Evolutionary conservation across 2,113 vertebrate genomes (phyloP).

Genomic region (Syngnathoides biaculeatus): DNA sequence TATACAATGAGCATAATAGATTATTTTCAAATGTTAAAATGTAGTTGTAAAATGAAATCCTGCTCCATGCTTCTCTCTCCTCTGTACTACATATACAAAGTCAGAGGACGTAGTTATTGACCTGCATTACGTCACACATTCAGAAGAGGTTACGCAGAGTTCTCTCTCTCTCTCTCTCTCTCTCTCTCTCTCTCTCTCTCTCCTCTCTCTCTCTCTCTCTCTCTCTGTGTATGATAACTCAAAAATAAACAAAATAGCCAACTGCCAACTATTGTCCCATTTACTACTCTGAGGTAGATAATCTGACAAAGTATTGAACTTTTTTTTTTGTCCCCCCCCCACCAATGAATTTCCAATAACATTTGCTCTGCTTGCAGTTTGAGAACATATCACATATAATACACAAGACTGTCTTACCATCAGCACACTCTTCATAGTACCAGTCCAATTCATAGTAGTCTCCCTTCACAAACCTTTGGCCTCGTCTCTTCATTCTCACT

Average conservation of each 20-base stretch:
- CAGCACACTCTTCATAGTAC: conserved; percentile 97
- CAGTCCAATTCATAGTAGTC: conserved; percentile 98
- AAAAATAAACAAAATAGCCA: background rate
- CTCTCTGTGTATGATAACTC: no score
- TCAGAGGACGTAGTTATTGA: conserved; percentile 3
- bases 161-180: no score
- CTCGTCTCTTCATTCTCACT: conserved; percentile 83
- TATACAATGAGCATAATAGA: background rate
- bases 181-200: no score
- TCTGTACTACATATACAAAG: background rate
- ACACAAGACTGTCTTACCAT: conserved; percentile 80
- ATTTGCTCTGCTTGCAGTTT: background rate
- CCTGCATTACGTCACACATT: background rate
- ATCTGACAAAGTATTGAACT: background rate
- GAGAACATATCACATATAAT: background rate
- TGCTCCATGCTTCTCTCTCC: background rate
- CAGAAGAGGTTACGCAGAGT: background rate
- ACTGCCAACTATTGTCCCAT: background rate
- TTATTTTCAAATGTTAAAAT: background rate
- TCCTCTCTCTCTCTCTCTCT: no score
- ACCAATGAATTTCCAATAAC: background rate
- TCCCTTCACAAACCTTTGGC: conserved; percentile 92
- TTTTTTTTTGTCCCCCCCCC: background rate
- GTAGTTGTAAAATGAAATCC: background rate
- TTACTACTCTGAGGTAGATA: background rate